Percentiles rank a stretch among this genome's conserved stretches.
Conservation (phyloP, 2,888 invertebrate genomes). For the Lathronympha strigana region DNA sequence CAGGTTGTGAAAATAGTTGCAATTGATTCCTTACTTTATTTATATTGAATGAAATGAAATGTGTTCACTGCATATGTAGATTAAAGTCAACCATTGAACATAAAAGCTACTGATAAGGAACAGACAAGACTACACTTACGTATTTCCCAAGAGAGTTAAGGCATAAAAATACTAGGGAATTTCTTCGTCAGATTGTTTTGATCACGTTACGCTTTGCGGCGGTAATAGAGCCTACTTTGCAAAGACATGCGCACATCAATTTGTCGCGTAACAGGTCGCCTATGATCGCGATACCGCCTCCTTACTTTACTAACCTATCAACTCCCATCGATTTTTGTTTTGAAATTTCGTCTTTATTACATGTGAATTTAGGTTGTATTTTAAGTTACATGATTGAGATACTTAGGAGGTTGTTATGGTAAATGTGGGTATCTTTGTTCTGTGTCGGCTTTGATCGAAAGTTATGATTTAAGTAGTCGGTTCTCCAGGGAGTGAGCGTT, state of each 20-base stretch:
- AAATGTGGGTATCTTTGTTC: conserved; percentile 35
- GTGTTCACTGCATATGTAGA: background rate
- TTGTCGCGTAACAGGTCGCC: conserved; percentile 39
- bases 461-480: conserved; percentile 45
- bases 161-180: conserved; percentile 21
- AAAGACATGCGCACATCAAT: conserved; percentile 20
- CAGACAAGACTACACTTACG: conserved; percentile 6
- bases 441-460: conserved; percentile 45
- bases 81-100: background rate
- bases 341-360: conserved; percentile 12
- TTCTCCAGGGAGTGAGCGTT: conserved; percentile 48
- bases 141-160: conserved; percentile 31
- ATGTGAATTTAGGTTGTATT: background rate
- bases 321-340: background rate
- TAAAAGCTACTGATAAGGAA: conserved; percentile 19
- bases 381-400: no score
- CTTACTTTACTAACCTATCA: conserved; percentile 7
- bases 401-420: conserved; percentile 12
- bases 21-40: background rate
- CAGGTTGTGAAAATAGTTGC: background rate
- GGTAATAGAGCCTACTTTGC: conserved; percentile 24
- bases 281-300: conserved; percentile 33
- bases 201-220: conserved; percentile 11
- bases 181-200: conserved; percentile 2
- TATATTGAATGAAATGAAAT: background rate